Percentiles rank a stretch among this genome's conserved stretches.
Conservation (phyloP, 2,797 vertebrate genomes). For the Myotis vivesi region DNA sequence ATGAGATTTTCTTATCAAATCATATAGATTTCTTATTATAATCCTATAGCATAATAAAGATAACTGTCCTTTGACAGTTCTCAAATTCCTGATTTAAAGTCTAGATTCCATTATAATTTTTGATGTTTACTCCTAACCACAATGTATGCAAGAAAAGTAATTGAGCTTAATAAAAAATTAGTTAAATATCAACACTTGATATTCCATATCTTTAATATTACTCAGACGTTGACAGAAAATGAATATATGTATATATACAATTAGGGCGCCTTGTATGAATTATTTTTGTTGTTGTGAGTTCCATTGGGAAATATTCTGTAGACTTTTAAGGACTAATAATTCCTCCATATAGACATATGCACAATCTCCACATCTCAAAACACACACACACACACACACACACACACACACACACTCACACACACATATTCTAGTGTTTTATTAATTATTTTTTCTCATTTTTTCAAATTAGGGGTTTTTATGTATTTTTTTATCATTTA, state of each 20-base stretch:
- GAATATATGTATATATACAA: background rate
- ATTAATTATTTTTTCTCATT: background rate
- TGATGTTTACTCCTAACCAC: background rate
- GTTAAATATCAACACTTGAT: background rate
- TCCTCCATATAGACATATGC: background rate
- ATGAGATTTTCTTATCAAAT: background rate
- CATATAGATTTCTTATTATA: background rate
- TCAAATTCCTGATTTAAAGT: constrained; percentile 18
- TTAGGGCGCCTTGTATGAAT: background rate
- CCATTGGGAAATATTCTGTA: background rate
- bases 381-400: background rate
- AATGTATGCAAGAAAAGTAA: background rate
- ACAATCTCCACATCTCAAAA: background rate
- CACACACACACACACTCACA: background rate
- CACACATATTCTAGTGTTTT: background rate
- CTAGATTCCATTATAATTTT: background rate
- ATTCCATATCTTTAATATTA: background rate
- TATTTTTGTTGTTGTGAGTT: background rate
- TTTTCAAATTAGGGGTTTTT: background rate
- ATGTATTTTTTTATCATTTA: background rate
- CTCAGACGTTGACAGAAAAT: background rate
- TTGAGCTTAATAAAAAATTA: background rate
- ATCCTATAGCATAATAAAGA: background rate
- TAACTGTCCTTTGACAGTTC: background rate
- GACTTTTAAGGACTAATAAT: background rate